Evolutionary conservation across 1,140 invertebrate species (phyloP).

Genomic region (Wiebesia pumilae): DNA sequence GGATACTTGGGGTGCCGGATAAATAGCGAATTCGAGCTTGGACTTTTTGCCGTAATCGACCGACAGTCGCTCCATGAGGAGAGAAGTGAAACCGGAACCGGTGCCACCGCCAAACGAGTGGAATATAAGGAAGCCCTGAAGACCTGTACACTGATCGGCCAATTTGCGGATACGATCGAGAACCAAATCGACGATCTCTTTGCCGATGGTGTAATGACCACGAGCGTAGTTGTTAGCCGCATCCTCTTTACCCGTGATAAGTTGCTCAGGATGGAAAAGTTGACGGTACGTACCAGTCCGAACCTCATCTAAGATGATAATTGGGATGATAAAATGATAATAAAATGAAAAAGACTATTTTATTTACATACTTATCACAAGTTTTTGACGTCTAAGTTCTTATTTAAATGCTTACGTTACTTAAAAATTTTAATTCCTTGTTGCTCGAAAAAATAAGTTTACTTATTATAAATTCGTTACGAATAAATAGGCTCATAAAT

Average conservation of each 20-base stretch:
- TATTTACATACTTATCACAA: too few species aligned
- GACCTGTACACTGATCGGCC: slow-evolving; percentile 86
- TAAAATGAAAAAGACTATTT: too few species aligned
- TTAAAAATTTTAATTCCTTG: too few species aligned
- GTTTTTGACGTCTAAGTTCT: too few species aligned
- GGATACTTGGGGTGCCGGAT: slow-evolving; percentile 87
- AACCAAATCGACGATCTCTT: slow-evolving; percentile 88
- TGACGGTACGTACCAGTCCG: slow-evolving; percentile 83
- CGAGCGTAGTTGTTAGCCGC: slow-evolving; percentile 90
- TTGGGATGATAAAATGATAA: neutral
- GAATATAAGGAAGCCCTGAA: slow-evolving; percentile 90
- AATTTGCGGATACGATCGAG: slow-evolving; percentile 84
- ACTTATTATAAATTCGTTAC: too few species aligned
- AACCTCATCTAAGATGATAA: slow-evolving; percentile 77
- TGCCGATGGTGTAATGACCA: slow-evolving; percentile 91
- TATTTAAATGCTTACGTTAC: too few species aligned
- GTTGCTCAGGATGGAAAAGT: slow-evolving; percentile 84
- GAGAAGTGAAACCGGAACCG: slow-evolving; percentile 87
- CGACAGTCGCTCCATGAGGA: slow-evolving; percentile 87
- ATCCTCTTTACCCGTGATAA: slow-evolving; percentile 86
- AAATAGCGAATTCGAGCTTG: slow-evolving; percentile 89
- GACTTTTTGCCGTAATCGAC: slow-evolving; percentile 81
- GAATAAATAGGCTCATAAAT: too few species aligned
- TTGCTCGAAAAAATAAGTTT: too few species aligned
- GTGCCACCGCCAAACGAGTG: slow-evolving; percentile 75